Evolutionary conservation across 2,113 vertebrate genomes (phyloP), one percentile per base, ranked within the genome.

Genomic region (Entelurus aequoreus): DNA sequence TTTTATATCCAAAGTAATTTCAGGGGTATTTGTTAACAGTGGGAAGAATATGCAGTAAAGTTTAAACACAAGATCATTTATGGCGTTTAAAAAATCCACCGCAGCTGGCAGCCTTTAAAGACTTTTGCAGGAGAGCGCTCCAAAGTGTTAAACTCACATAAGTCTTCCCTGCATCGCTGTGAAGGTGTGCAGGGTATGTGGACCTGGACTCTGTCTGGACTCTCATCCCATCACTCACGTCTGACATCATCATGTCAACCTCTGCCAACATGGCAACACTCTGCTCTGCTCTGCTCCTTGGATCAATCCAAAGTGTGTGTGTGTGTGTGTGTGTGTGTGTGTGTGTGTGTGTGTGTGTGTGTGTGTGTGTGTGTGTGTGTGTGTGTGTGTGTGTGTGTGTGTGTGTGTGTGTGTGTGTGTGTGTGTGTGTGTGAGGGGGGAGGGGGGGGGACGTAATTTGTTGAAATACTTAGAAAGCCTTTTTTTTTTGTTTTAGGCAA

Each of bases 121-220:
- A 61, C 57, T 50, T 62, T 81, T 77, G 66, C 63, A 65, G 66
- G 54, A 28, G 67, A 28, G 77, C 65, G 65, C 68, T 80, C 64
- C 69, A 62, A 55, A 74, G 71, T 59, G 66, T 77, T 72, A 63
- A 76, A 83, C 70, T 61, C 44, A 54, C 80, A 79, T 74, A 48
- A 82, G 82, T 75, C 82, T 76, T 69, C 65, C 68, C 69, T 80
- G 73, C 65, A 66, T 76, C 65, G 69, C 47, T 78, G 79, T 81
- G 78, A 84, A 85, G 80, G 68, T 80, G 84, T 81, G 73, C 63
- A 76, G 80, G 71, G 84, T 74, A 78, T 84, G 85, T 76, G 68
- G 63, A 80, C 76, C 72, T 72, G 80, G 75, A 79, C 68, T 7
- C 66, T 40, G 62, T 66, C 67, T 66, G 63, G 63, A 71, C 54